Base-by-base conservation (phyloP, 1,140 invertebrate species). In the Eciton burchellii region DNA sequence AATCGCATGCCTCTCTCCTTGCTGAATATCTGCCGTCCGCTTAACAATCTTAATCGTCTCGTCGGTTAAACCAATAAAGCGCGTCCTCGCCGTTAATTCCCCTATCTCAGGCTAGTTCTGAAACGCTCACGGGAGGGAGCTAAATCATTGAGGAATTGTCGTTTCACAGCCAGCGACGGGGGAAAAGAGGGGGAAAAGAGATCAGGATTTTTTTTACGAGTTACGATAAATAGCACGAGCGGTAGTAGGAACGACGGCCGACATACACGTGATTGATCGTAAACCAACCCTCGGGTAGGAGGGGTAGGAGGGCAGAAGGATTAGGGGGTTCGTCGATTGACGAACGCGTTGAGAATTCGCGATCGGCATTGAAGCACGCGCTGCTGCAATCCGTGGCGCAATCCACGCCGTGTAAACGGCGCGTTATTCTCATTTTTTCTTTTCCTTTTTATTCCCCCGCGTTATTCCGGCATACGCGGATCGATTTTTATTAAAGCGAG, bases 401-500 rank as follows among this genome's bases (percentile, higher is more conserved):
- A 6, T 35, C 24, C 35, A n/a, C n/a, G n/a, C 3, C 11, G 12
- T 72, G 9, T 47, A 74, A 62, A 74, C 62, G 9, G 16, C 16
- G 3, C n/a, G 12, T 35, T n/a, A 35, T 6, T 60, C 6, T 63
- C n/a, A 21, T 63, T 52, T 49, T 71, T 63, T 74, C n/a, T n/a
- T n/a, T n/a, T n/a, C n/a, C n/a, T n/a, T n/a, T n/a, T n/a, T n/a
- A n/a, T n/a, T n/a, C n/a, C n/a, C n/a, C 59, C 6, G 14, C 5
- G 3, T 1, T 57, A n/a, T n/a, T n/a, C n/a, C 41, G 16, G 14
- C 14, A 16, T 74, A 62, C 26, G 49, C 26, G 47, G 47, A 35
- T 62, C n/a, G 12, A 74, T 35, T 74, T 74, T 74, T 47, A 59
- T 73, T 62, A 74, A 74, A 29, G 47, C 19, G 9, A 3, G 47